These are phyloP conservation scores for Amblyornis subalaris DNA, from an alignment of 2,113 vertebrate genomes.

Conservation along the genomic window DNA sequence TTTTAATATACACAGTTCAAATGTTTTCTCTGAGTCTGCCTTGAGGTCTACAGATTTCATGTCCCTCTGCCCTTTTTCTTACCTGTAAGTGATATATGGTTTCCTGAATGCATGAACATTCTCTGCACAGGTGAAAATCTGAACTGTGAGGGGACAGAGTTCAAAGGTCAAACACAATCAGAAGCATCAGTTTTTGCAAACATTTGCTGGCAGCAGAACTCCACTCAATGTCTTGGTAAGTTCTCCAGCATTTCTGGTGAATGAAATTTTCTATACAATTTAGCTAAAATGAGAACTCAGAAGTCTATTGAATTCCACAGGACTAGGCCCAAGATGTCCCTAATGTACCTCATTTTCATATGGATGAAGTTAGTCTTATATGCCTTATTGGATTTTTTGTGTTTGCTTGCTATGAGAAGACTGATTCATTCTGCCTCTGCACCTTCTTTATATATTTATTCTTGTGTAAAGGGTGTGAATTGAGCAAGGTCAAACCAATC, in stretches of 20 bases:
- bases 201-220: not conserved
- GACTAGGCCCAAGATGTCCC: not conserved
- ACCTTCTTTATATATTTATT: not conserved
- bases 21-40: not conserved
- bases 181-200: not conserved
- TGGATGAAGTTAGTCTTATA: not conserved
- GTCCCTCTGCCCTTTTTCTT: not conserved
- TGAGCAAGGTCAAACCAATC: conserved; percentile 37
- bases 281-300: not conserved
- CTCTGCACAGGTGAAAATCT: not conserved
- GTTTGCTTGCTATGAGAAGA: not conserved
- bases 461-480: not conserved
- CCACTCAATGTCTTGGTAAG: not conserved
- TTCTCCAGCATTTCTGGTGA: not conserved
- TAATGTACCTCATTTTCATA: not conserved
- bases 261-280: not conserved
- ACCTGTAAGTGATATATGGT: rapidly evolving
- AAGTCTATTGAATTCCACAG: not conserved
- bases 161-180: not conserved
- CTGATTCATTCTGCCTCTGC: not conserved
- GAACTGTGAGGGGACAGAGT: not conserved
- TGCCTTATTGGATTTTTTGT: not conserved
- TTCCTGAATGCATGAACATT: not conserved
- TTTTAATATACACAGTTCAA: not conserved
- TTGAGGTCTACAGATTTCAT: not conserved